phyloP scores from a whole-genome alignment of 2,797 vertebrate species.

The Microhierax caerulescens region DNA sequence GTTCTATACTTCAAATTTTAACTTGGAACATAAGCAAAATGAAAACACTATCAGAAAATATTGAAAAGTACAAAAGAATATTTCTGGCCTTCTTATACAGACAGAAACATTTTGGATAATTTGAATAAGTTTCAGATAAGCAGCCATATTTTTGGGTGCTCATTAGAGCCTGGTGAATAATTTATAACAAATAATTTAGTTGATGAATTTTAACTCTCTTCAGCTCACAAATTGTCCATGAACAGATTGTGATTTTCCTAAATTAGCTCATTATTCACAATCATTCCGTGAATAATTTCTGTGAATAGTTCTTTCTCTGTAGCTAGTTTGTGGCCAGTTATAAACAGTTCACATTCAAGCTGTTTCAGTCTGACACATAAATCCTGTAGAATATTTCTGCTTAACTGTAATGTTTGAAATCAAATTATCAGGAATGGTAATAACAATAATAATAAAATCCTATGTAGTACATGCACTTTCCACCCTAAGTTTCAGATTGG shows the following conservation, averaged over 20 bases:
- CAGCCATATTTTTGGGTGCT: slow-evolving; percentile 41
- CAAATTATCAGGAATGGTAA: not conserved
- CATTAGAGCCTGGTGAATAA: slow-evolving; percentile 63
- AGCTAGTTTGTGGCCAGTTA: not conserved
- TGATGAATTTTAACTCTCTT: slow-evolving; percentile 66
- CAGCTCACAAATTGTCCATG: slow-evolving; percentile 47
- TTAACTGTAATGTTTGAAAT: not conserved
- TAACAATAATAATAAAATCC: not conserved
- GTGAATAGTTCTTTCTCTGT: slow-evolving; percentile 3
- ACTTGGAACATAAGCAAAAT: not conserved
- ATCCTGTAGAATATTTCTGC: not conserved
- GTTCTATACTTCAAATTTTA: not conserved
- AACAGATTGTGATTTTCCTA: slow-evolving; percentile 66
- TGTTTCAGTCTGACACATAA: not conserved
- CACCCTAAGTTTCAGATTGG: not conserved
- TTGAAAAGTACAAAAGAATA: not conserved
- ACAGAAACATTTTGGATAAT: not conserved
- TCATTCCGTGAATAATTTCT: slow-evolving; percentile 26
- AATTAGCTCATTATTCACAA: slow-evolving; percentile 64
- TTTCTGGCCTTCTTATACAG: not conserved
- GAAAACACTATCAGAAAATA: not conserved
- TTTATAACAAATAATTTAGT: slow-evolving; percentile 65
- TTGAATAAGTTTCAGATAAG: slow-evolving; percentile 44
- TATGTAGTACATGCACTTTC: not conserved
- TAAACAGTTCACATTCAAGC: slow-evolving; percentile 25